Evolutionary conservation across 2,888 invertebrate genomes (phyloP).

Genomic region (Melolontha melolontha): DNA sequence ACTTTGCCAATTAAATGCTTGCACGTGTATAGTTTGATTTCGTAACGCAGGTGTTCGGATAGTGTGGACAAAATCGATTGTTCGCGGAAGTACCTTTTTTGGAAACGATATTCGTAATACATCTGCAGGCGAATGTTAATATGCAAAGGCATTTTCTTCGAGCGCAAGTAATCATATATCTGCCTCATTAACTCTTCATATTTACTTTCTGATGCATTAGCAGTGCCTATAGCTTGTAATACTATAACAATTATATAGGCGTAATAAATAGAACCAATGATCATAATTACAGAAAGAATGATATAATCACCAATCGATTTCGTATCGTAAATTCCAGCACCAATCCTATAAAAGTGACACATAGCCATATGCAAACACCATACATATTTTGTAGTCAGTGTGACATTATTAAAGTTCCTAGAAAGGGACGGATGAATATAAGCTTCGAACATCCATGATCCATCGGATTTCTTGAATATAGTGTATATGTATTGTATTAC

Average conservation of each 20-base stretch:
- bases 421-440: background rate
- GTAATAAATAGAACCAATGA: conserved; percentile 54
- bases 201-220: conserved; percentile 59
- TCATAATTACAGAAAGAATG: conserved; percentile 48
- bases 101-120: conserved; percentile 64
- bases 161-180: conserved; percentile 61
- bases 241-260: conserved; percentile 57
- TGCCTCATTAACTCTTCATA: conserved; percentile 64
- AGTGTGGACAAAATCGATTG: conserved; percentile 57
- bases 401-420: background rate
- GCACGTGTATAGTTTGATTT: conserved; percentile 70
- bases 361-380: conserved; percentile 50
- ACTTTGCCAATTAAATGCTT: conserved; percentile 69
- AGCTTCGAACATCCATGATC: conserved; percentile 28
- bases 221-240: conserved; percentile 56
- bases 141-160: conserved; percentile 62
- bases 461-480: background rate
- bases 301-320: conserved; percentile 48
- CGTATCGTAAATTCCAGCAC: conserved; percentile 48
- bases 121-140: conserved; percentile 60
- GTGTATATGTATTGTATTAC: conserved; percentile 17
- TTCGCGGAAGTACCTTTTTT: conserved; percentile 64
- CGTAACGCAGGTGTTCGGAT: conserved; percentile 64
- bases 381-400: conserved; percentile 35
- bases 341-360: conserved; percentile 56